Evolutionary conservation across 1,140 invertebrate genomes (phyloP).

Genomic region (Drosophila watanabei): DNA sequence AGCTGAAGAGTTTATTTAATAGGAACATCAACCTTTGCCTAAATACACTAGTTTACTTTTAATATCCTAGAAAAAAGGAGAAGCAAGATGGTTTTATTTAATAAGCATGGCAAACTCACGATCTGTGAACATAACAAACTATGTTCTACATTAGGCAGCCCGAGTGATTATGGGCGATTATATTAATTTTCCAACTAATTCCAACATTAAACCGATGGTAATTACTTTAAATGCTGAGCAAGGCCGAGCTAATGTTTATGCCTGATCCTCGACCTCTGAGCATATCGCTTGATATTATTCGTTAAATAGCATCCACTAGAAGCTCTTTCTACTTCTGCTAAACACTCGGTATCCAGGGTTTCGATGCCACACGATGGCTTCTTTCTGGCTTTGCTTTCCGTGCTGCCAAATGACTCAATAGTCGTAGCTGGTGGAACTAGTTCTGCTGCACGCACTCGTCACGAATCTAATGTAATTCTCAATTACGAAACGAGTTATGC

Average conservation of each 20-base stretch:
- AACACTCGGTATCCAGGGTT: constrained; percentile 6
- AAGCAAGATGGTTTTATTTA: background rate
- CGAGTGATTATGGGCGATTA: background rate
- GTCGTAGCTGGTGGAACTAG: constrained; percentile 61
- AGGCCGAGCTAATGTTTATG: background rate
- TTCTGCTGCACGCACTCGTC: constrained; percentile 80
- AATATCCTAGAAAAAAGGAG: background rate
- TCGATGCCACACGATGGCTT: constrained; percentile 3
- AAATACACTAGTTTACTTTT: background rate
- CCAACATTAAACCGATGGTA: background rate
- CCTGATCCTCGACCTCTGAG: background rate
- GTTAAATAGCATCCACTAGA: no score
- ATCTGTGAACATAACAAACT: background rate
- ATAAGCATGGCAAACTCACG: background rate
- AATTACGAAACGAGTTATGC: constrained; percentile 83
- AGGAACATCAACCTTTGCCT: constrained; percentile 2
- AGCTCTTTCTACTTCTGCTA: background rate
- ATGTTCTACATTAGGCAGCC: constrained; percentile 6
- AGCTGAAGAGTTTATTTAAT: constrained; percentile 2
- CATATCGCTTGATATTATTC: background rate
- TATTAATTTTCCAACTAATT: background rate
- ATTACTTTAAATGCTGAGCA: background rate
- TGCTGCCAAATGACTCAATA: constrained; percentile 76
- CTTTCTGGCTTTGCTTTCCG: constrained; percentile 46
- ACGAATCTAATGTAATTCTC: constrained; percentile 81